Conservation (phyloP, 2,888 invertebrate species). For the Stramonita haemastoma region DNA sequence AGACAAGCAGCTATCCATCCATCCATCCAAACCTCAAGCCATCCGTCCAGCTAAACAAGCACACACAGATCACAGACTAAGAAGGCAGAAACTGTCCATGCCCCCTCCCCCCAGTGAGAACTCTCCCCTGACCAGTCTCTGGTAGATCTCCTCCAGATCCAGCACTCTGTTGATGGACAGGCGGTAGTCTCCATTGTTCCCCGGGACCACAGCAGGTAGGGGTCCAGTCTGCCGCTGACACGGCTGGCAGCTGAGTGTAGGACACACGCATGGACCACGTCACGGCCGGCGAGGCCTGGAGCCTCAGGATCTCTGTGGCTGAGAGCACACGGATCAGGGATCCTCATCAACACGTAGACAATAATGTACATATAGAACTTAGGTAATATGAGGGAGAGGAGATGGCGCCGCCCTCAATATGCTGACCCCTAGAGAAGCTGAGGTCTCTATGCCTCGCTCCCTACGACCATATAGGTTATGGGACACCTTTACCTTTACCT, state of each 20-base stretch:
- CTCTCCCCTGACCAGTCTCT: neutral
- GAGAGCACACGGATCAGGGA: neutral
- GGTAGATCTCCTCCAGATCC: constrained; percentile 21
- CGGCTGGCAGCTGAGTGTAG: neutral
- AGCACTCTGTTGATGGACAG: neutral
- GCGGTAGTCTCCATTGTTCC: neutral
- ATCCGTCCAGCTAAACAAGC: too few species aligned
- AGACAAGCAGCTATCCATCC: too few species aligned
- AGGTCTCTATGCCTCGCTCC: too few species aligned
- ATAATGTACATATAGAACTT: too few species aligned
- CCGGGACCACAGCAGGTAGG: constrained; percentile 7
- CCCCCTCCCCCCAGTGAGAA: neutral
- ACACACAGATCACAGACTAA: too few species aligned
- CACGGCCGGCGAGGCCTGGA: neutral
- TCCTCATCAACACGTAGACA: too few species aligned
- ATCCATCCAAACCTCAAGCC: too few species aligned
- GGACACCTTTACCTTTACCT: too few species aligned
- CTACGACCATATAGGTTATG: too few species aligned
- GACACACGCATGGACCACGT: constrained; percentile 4
- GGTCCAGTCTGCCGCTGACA: neutral
- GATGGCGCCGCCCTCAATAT: too few species aligned
- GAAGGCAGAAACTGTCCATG: neutral
- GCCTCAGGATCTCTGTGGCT: constrained; percentile 24
- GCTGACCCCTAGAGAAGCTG: too few species aligned
- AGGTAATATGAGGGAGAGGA: too few species aligned